Evolutionary conservation across 2,797 vertebrate species (phyloP).

Genomic region (Odontamblyopus lacepedii): DNA sequence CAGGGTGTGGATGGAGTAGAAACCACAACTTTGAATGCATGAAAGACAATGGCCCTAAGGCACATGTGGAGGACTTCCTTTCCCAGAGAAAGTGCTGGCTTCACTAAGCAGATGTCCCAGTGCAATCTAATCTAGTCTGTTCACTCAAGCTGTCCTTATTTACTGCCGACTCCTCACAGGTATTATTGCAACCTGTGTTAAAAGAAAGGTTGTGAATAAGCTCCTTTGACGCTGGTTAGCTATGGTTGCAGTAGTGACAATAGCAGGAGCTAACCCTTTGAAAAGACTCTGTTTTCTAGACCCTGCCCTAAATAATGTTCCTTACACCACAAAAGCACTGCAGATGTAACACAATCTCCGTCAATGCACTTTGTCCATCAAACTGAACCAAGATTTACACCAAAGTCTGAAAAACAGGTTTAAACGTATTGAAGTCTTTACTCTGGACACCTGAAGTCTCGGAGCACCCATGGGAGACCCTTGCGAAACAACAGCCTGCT

Average conservation of each 20-base stretch:
- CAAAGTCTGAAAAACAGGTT: slow-evolving; percentile 20
- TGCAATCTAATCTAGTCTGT: slow-evolving; percentile 70
- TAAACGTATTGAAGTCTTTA: slow-evolving; percentile 19
- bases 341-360: slow-evolving; percentile 78
- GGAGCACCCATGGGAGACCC: slow-evolving; percentile 18
- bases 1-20: slow-evolving; percentile 55
- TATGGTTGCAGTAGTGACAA: slow-evolving; percentile 74
- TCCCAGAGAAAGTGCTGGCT: slow-evolving; percentile 62
- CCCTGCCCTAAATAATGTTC: slow-evolving; percentile 71
- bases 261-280: slow-evolving; percentile 69
- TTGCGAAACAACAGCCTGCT: slow-evolving; percentile 28
- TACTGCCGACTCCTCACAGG: slow-evolving; percentile 67
- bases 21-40: slow-evolving; percentile 35
- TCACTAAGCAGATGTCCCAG: slow-evolving; percentile 71
- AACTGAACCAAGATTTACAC: slow-evolving; percentile 57
- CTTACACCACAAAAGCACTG: slow-evolving; percentile 76
- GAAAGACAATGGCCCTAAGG: slow-evolving; percentile 58
- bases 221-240: slow-evolving; percentile 73
- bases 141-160: slow-evolving; percentile 64
- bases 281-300: slow-evolving; percentile 75
- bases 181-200: slow-evolving; percentile 66
- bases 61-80: slow-evolving; percentile 63
- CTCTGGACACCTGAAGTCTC: slow-evolving; percentile 36
- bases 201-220: slow-evolving; percentile 70
- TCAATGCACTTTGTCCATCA: slow-evolving; percentile 72